These are phyloP conservation scores for Dryadula phaetusa DNA, from an alignment of 2,888 invertebrate species.

Conservation along the genomic window DNA sequence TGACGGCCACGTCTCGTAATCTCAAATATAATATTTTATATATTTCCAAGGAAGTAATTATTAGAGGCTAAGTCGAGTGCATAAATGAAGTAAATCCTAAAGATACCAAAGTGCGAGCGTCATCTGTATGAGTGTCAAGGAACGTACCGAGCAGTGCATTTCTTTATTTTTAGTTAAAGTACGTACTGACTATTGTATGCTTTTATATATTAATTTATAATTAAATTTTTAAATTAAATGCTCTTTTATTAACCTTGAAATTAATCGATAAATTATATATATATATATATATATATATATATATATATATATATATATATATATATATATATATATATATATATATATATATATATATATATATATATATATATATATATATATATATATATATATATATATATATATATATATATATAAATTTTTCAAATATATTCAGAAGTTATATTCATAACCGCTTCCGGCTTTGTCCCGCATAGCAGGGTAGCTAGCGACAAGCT, in stretches of 20 bases:
- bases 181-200: constrained; percentile 63
- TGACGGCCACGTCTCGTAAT: constrained; percentile 33
- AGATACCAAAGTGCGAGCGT: constrained; percentile 53
- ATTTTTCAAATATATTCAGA: no score
- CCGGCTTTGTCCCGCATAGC: no score
- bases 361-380: no score
- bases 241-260: constrained; percentile 42
- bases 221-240: constrained; percentile 71
- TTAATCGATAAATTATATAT: no score
- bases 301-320: no score
- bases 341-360: no score
- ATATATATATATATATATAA: no score
- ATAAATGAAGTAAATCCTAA: constrained; percentile 42
- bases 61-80: constrained; percentile 62
- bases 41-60: constrained; percentile 51
- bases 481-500: no score
- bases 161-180: constrained; percentile 74
- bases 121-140: constrained; percentile 57
- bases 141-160: constrained; percentile 82
- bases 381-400: no score
- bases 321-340: no score
- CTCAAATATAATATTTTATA: constrained; percentile 51
- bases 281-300: no score
- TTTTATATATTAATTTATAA: constrained; percentile 82
- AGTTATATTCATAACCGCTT: no score